Percentiles rank a stretch among this genome's conserved stretches.
These are phyloP conservation scores for Heteractis magnifica DNA, from an alignment of 92 coral and sea anemone genomes.

Conservation along the genomic window DNA sequence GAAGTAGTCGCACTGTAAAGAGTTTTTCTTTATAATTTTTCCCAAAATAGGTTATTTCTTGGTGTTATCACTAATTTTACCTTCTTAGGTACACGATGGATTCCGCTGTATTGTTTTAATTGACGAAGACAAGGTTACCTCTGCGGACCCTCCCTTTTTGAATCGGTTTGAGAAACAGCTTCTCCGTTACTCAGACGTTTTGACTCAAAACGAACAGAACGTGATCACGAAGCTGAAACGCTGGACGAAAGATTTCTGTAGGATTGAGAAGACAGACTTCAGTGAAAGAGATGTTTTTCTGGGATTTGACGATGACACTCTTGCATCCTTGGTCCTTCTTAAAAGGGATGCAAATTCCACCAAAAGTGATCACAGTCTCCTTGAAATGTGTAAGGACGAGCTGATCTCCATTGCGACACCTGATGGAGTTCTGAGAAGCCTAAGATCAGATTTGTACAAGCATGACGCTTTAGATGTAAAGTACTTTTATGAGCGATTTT, in stretches of 20 bases:
- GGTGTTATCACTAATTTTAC: neutral
- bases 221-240: slow-evolving; percentile 17
- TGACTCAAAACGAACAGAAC: slow-evolving; percentile 18
- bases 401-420: slow-evolving; percentile 37
- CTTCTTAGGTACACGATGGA: slow-evolving; percentile 27
- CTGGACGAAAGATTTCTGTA: slow-evolving; percentile 43
- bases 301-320: slow-evolving; percentile 50
- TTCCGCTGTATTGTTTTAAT: slow-evolving; percentile 62
- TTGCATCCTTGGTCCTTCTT: slow-evolving; percentile 47
- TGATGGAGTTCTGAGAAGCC: slow-evolving; percentile 38
- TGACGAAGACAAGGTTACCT: slow-evolving; percentile 46
- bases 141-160: slow-evolving; percentile 62
- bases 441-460: slow-evolving; percentile 34
- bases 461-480: slow-evolving; percentile 20
- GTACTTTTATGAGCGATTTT: slow-evolving; percentile 13
- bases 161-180: slow-evolving; percentile 65
- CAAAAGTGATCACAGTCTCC: neutral
- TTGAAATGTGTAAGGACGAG: slow-evolving; percentile 42
- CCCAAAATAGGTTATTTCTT: no score
- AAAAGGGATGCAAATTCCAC: neutral
- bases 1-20: no score
- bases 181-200: slow-evolving; percentile 55
- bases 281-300: slow-evolving; percentile 47
- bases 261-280: slow-evolving; percentile 25
- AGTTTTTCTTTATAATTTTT: no score